Evolutionary conservation across 30 jellyfish, hydroid and myxozoan genomes (phyloP).

Genomic region (Aurelia sp.): DNA sequence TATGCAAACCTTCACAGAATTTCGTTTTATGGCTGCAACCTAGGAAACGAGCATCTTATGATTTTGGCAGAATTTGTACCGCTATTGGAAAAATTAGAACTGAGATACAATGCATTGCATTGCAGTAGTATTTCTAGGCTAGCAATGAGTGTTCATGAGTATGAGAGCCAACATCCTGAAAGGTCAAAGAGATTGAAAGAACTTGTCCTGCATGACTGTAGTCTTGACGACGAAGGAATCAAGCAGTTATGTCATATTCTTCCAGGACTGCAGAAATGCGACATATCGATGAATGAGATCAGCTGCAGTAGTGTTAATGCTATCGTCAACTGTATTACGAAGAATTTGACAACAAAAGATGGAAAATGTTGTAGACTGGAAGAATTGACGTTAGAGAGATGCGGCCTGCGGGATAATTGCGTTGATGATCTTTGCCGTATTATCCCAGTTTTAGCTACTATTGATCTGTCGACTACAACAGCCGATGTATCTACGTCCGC

Average conservation of each 20-base stretch:
- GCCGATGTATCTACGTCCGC: slow-evolving; percentile 15
- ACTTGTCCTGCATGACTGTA: not conserved
- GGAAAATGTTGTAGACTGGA: slow-evolving; percentile 12
- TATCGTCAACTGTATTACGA: not conserved
- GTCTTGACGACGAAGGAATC: not conserved
- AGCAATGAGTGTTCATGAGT: not conserved
- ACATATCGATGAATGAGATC: not conserved
- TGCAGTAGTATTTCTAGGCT: not conserved
- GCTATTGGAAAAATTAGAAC: not conserved
- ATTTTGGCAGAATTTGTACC: not conserved
- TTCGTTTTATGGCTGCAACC: not conserved
- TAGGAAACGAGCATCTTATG: not conserved
- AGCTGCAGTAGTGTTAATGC: not conserved
- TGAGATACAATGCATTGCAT: not conserved
- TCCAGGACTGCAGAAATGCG: not conserved
- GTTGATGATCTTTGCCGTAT: slow-evolving; percentile 10
- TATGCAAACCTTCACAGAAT: not conserved
- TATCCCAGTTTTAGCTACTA: slow-evolving; percentile 3
- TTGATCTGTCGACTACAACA: slow-evolving; percentile 25
- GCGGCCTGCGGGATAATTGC: slow-evolving; percentile 15
- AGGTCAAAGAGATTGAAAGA: not conserved
- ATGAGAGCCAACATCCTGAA: not conserved
- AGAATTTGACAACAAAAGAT: not conserved
- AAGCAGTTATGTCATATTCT: not conserved
- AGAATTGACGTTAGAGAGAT: slow-evolving; percentile 6